Evolutionary conservation across 1,140 invertebrate genomes (phyloP).

Genomic region (Reticulitermes speratus): DNA sequence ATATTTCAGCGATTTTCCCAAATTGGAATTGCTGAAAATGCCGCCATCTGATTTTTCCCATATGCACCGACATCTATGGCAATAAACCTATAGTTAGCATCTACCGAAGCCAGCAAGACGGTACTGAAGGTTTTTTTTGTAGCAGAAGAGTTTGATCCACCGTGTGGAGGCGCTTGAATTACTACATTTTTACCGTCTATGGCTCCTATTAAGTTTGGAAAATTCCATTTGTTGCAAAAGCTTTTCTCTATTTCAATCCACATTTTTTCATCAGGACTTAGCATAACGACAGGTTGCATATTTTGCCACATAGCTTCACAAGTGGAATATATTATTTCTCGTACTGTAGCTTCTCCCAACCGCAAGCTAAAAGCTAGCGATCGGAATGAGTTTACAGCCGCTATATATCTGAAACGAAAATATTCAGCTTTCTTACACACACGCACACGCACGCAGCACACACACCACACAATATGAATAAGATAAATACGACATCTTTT

Average conservation of each 20-base stretch:
- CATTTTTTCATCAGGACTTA: background rate
- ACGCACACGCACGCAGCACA: too few species aligned
- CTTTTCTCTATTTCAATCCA: conserved; percentile 32
- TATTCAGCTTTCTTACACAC: too few species aligned
- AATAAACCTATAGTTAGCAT: conserved; percentile 51
- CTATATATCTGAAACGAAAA: too few species aligned
- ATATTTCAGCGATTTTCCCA: background rate
- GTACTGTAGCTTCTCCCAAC: too few species aligned
- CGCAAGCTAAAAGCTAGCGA: too few species aligned
- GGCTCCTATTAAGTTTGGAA: conserved; percentile 45
- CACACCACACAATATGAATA: background rate
- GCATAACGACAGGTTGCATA: background rate
- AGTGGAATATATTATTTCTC: too few species aligned
- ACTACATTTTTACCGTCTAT: conserved; percentile 47
- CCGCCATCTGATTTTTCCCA: conserved; percentile 47
- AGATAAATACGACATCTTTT: background rate
- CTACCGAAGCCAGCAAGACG: conserved; percentile 51
- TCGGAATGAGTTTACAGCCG: too few species aligned
- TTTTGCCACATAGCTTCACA: too few species aligned
- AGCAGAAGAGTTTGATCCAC: too few species aligned
- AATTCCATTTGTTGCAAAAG: conserved; percentile 44
- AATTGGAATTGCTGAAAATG: conserved; percentile 36
- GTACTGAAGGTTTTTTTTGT: conserved; percentile 40
- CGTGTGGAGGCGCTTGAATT: conserved; percentile 39
- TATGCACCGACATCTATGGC: conserved; percentile 50